Evolutionary conservation across 2,113 vertebrate species (phyloP), one percentile per base, ranked within the genome.

Genomic region (Calidris pygmaea): DNA sequence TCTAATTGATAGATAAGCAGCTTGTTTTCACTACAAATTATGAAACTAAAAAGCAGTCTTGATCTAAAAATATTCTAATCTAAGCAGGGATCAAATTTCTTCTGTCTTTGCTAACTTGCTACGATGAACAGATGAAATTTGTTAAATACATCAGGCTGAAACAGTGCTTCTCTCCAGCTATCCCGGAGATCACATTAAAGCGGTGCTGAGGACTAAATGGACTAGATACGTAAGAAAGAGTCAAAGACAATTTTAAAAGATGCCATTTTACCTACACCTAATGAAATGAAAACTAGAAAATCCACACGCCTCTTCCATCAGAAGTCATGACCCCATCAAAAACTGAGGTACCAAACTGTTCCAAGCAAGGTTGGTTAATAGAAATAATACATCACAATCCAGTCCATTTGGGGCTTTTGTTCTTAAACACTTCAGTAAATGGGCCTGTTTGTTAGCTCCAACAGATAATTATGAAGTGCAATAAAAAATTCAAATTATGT

Each of bases 401-500:
- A 88, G 96, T 89, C 90, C 95, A 96, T 96, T 96, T 94, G 82
- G 95, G 74, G 71, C 47, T 94, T 96, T 97, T 97, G 95, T 97
- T 96, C 93, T 96, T 95, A 97, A 97, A 96, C 94, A 97, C 97
- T 94, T 94, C 53, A 95, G 96, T 96, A 97, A 97, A 97, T 93
- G 95, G 95, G 93, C 90, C 96, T 98, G 97, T 98, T 98, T 98
- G 97, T 98, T 97, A 98, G 98, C 96, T 97, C 97, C 97, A 98
- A 96, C 85, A 98, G 97, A 97, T 97, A 98, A 98, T 98, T 97
- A 97, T 93, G 96, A 98, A 98, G 95, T 97, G 97, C 98, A 99
- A 99, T 99, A 99, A 99, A 98, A 99, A 99, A 99, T 99, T 99
- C 98, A 99, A 99, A 99, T 99, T 98, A 99, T 98, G 98, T 99